phyloP scores from a whole-genome alignment of 2,888 invertebrate species.

The Drosophila parthenogenetica region DNA sequence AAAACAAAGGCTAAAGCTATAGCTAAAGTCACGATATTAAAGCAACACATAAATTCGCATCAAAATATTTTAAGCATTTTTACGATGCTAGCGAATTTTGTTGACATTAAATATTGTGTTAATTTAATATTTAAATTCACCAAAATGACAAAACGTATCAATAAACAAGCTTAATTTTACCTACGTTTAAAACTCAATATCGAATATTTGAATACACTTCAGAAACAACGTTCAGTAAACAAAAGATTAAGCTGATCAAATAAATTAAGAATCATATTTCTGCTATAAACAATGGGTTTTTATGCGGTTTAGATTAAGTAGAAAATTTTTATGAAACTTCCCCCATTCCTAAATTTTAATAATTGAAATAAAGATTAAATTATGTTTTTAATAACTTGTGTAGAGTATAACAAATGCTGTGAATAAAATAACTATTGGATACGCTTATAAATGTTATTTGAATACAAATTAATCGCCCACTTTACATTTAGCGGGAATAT shows the following conservation, averaged over 20 bases:
- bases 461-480: slow-evolving; percentile 64
- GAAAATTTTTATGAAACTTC: no score
- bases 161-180: slow-evolving; percentile 36
- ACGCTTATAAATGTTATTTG: slow-evolving; percentile 57
- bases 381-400: slow-evolving; percentile 1
- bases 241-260: no score
- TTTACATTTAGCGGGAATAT: slow-evolving; percentile 57
- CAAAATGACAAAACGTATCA: slow-evolving; percentile 57
- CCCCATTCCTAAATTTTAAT: no score
- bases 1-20: slow-evolving; percentile 23
- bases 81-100: slow-evolving; percentile 61
- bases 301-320: no score
- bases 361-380: background rate
- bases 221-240: background rate
- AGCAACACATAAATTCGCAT: slow-evolving; percentile 46
- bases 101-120: slow-evolving; percentile 76
- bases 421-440: slow-evolving; percentile 33
- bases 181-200: background rate
- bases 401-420: slow-evolving; percentile 22
- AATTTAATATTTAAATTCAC: slow-evolving; percentile 79
- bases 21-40: slow-evolving; percentile 18
- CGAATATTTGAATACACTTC: slow-evolving; percentile 19
- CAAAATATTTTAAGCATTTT: slow-evolving; percentile 66
- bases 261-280: no score
- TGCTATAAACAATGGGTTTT: no score